A percentile compares a stretch with the other conserved stretches of the same genome.
phyloP scores from a whole-genome alignment of 2,797 vertebrate genomes.

The Enteromius viviparus region DNA sequence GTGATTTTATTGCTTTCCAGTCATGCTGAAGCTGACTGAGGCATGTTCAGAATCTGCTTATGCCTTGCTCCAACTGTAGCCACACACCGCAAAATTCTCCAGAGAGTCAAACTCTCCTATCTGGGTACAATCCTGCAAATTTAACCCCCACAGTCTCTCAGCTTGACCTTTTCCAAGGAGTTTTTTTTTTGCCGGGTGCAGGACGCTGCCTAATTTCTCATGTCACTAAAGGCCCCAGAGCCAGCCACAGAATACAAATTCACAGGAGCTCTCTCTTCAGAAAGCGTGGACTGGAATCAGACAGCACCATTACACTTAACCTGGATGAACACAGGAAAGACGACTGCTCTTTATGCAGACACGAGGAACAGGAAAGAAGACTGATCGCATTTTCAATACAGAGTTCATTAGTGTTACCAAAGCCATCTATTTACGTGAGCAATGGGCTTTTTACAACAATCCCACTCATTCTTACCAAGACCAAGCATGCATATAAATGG shows the following conservation, averaged over 20 bases:
- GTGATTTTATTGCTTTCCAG: conserved; percentile 34
- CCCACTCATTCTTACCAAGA: not conserved
- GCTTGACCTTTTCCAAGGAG: conserved; percentile 32
- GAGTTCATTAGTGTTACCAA: conserved; percentile 53
- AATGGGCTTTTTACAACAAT: conserved; percentile 20
- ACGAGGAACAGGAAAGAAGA: conserved; percentile 18
- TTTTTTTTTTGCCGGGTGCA: not conserved
- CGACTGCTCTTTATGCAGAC: conserved; percentile 31
- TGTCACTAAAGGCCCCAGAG: conserved; percentile 41
- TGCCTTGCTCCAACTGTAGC: not conserved
- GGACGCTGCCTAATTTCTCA: conserved; percentile 35
- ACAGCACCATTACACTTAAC: conserved; percentile 24
- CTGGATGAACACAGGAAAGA: conserved; percentile 31
- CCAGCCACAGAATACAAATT: conserved; percentile 44
- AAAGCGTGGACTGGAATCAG: conserved; percentile 41
- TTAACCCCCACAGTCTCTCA: conserved; percentile 28
- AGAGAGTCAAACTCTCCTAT: not conserved
- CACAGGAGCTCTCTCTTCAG: conserved; percentile 1
- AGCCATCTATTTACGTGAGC: conserved; percentile 42
- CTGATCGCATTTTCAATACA: conserved; percentile 11
- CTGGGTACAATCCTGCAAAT: conserved; percentile 21
- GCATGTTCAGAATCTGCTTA: conserved; percentile 33
- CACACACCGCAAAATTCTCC: not conserved
- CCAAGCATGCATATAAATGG: not conserved
- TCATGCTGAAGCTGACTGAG: not conserved